These are phyloP conservation scores for Hoplias malabaricus DNA, from an alignment of 2,113 vertebrate species.

Conservation along the genomic window DNA sequence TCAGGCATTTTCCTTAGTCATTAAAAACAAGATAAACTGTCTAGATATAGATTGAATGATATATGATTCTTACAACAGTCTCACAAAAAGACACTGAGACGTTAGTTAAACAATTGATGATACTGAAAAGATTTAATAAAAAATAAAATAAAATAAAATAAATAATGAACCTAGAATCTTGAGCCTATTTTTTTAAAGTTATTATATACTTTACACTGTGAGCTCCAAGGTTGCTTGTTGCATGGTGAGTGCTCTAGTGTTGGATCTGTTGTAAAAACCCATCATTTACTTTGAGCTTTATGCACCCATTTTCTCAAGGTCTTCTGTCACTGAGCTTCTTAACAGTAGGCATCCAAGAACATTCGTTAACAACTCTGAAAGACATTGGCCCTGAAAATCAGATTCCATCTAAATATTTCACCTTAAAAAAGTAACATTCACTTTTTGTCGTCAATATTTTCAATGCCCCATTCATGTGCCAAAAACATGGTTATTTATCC, in stretches of 20 bases:
- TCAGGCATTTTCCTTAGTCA: too few relatives aligned
- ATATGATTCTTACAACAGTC: too few relatives aligned
- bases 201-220: slow-evolving; percentile 1
- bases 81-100: too few relatives aligned
- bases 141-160: too few relatives aligned
- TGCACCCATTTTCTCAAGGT: slow-evolving; percentile 15
- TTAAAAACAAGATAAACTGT: too few relatives aligned
- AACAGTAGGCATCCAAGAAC: slow-evolving; percentile 21
- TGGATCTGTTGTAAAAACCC: slow-evolving; percentile 24
- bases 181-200: too few relatives aligned
- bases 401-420: slow-evolving; percentile 21
- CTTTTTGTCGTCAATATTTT: slow-evolving; percentile 36
- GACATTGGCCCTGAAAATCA: background rate
- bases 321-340: background rate
- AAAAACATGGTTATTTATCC: slow-evolving; percentile 22
- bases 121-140: too few relatives aligned
- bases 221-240: slow-evolving; percentile 26
- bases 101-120: too few relatives aligned
- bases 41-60: too few relatives aligned
- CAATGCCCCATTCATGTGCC: slow-evolving; percentile 2
- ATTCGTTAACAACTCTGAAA: slow-evolving; percentile 32
- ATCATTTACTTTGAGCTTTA: slow-evolving; percentile 26
- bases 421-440: slow-evolving; percentile 33
- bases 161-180: too few relatives aligned
- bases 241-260: background rate